Percentiles rank a stretch among this genome's conserved stretches.
Conservation (phyloP, 2,113 vertebrate species). For the Pelecanus crispus region DNA sequence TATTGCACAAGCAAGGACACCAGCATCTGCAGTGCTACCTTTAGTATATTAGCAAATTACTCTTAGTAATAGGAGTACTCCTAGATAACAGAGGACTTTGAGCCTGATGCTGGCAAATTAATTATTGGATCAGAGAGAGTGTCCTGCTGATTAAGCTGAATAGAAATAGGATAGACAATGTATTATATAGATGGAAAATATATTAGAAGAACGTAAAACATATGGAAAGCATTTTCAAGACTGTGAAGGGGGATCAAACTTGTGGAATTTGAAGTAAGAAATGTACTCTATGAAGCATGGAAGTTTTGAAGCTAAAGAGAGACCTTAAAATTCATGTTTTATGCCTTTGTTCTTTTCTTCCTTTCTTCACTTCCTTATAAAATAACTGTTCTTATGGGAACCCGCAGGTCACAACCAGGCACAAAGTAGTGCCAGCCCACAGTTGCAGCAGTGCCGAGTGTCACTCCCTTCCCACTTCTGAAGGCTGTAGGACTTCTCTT, state of each 20-base stretch:
- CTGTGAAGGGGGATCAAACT: not conserved
- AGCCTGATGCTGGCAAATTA: not conserved
- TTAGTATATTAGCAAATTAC: conserved; percentile 25
- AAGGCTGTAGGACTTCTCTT: not conserved
- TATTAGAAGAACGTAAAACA: conserved; percentile 21
- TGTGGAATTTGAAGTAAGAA: not conserved
- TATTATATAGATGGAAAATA: not conserved
- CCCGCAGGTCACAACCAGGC: not conserved
- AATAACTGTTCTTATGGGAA: not conserved
- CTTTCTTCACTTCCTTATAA: not conserved
- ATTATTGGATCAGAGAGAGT: not conserved
- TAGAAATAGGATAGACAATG: not conserved
- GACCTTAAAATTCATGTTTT: not conserved
- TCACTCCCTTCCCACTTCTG: not conserved
- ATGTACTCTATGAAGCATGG: not conserved
- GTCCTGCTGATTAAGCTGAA: not conserved
- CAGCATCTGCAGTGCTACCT: not conserved
- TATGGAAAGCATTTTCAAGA: conserved; percentile 30
- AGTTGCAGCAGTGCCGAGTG: accelerated
- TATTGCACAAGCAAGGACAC: conserved; percentile 34
- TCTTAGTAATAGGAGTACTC: conserved; percentile 22
- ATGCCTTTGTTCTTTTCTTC: not conserved
- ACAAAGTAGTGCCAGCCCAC: not conserved
- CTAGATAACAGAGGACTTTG: not conserved
- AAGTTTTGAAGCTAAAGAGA: not conserved